Evolutionary conservation across 2,888 invertebrate genomes (phyloP).

Genomic region (Minunthozetes semirufus): DNA sequence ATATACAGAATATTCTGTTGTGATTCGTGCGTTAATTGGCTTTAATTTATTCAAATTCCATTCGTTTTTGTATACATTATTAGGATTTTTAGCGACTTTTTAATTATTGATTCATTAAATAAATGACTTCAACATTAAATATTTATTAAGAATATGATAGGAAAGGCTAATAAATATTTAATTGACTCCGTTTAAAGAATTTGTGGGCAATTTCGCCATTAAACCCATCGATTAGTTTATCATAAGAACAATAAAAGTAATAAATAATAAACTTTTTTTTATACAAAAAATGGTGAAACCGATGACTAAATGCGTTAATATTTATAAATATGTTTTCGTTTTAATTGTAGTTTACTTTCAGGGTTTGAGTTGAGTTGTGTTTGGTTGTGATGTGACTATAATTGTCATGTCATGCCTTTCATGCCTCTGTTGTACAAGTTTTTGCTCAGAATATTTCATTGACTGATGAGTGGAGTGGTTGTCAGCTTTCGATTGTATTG

Average conservation of each 20-base stretch:
- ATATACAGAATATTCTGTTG: neutral
- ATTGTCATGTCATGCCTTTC: constrained; percentile 1
- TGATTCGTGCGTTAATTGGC: neutral
- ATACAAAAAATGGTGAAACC: neutral
- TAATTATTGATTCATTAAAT: constrained; percentile 19
- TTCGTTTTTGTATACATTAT: neutral
- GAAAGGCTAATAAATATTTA: neutral
- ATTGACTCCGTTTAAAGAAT: neutral
- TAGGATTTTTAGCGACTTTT: neutral
- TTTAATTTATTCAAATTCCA: no score
- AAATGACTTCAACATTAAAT: neutral
- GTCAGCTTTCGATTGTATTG: neutral
- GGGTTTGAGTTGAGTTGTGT: neutral
- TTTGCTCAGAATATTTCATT: neutral
- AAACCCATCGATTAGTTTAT: no score
- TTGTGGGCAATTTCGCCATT: no score
- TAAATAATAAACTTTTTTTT: neutral
- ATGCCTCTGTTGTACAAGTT: neutral
- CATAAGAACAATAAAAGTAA: neutral
- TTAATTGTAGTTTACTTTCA: neutral
- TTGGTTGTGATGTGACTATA: neutral
- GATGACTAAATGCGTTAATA: neutral
- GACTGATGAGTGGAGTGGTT: neutral
- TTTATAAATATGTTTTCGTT: neutral
- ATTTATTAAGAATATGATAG: neutral